Conservation (phyloP, 2,113 vertebrate genomes). For the Sphaerodactylus townsendi region DNA sequence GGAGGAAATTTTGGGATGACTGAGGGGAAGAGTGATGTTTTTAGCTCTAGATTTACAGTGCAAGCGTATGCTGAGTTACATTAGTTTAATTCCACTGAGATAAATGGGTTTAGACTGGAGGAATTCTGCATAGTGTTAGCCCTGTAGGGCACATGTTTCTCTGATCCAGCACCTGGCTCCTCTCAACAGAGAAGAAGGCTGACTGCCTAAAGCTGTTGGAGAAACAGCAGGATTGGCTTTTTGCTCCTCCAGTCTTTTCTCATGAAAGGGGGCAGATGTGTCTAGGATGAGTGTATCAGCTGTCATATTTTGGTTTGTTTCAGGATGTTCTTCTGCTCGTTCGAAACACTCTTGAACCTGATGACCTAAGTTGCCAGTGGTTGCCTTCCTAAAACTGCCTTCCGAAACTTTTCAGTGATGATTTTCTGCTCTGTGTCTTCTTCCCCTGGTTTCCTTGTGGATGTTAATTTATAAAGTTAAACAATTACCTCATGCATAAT, state of each 20-base stretch:
- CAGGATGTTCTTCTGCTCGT: conserved; percentile 2
- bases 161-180: neutral
- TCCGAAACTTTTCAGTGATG: conserved; percentile 46
- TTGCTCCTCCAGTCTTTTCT: neutral
- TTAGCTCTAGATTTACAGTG: too few relatives aligned
- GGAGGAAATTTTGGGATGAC: neutral
- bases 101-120: too few relatives aligned
- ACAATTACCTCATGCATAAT: conserved; percentile 41
- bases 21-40: neutral
- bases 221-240: neutral
- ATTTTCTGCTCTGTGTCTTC: conserved; percentile 26
- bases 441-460: conserved; percentile 14
- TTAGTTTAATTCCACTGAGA: too few relatives aligned
- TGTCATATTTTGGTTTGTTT: neutral
- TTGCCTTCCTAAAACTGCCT: conserved; percentile 31
- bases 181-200: neutral
- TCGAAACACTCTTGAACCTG: conserved; percentile 40
- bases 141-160: too few relatives aligned
- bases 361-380: conserved; percentile 37
- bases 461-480: conserved; percentile 50
- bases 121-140: too few relatives aligned
- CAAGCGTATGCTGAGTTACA: too few relatives aligned
- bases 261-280: neutral
- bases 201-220: neutral
- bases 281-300: neutral